phyloP scores from a whole-genome alignment of 1,140 invertebrate species.

The Teleopsis dalmanni region DNA sequence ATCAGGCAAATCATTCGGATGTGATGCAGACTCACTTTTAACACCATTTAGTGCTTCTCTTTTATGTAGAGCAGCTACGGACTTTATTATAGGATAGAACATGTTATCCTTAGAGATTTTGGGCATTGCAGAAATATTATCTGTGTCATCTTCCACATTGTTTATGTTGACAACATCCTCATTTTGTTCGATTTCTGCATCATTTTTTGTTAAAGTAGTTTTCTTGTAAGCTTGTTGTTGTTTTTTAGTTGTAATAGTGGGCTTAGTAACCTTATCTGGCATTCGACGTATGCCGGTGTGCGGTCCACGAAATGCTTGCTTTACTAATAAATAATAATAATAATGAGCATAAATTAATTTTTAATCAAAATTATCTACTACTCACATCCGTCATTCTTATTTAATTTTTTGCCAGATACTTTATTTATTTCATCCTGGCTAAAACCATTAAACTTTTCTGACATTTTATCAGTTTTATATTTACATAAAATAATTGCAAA shows the following conservation, averaged over 20 bases:
- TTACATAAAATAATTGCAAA: not conserved
- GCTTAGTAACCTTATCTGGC: constrained; percentile 26
- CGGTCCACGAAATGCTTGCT: constrained; percentile 26
- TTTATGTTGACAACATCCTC: too few relatives aligned
- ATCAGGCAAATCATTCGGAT: constrained; percentile 4
- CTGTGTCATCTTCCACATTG: too few relatives aligned
- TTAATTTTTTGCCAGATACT: constrained; percentile 23
- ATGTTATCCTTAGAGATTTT: too few relatives aligned
- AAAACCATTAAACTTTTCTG: constrained; percentile 44
- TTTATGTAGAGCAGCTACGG: too few relatives aligned
- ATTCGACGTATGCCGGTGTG: constrained; percentile 34
- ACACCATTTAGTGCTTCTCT: too few relatives aligned
- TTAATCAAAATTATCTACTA: constrained; percentile 14
- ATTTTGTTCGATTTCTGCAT: not conserved
- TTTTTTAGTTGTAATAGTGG: constrained; percentile 1
- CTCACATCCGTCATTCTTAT: constrained; percentile 21
- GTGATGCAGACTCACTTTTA: constrained; percentile 4
- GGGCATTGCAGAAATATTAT: too few relatives aligned
- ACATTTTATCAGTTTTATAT: constrained; percentile 21
- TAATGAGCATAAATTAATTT: not conserved
- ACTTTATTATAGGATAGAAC: too few relatives aligned
- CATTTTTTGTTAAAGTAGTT: constrained; percentile 14
- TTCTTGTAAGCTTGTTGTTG: constrained; percentile 10
- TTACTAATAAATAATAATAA: constrained; percentile 15
- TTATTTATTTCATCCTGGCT: constrained; percentile 46